Evolutionary conservation across 2,888 invertebrate species (phyloP).

Genomic region (Caenorhabditis sp.): DNA sequence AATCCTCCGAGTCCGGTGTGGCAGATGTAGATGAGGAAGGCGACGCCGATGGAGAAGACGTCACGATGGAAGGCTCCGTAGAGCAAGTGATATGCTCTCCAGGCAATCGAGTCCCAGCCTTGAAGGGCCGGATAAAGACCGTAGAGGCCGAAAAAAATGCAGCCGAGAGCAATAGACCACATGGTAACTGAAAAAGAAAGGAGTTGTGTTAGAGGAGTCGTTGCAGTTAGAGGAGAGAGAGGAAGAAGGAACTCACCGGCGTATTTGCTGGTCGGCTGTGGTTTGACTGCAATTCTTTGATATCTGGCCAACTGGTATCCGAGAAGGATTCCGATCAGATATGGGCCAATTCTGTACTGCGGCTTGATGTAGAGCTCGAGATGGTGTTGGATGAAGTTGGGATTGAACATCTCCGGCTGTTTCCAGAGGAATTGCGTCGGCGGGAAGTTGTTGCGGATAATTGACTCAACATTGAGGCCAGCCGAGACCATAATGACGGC

Average conservation of each 20-base stretch:
- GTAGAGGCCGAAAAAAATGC: slow-evolving; percentile 74
- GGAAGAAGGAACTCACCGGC: slow-evolving; percentile 56
- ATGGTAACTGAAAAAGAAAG: slow-evolving; percentile 44
- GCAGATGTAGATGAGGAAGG: slow-evolving; percentile 79
- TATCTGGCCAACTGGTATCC: slow-evolving; percentile 76
- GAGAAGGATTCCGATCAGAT: slow-evolving; percentile 76
- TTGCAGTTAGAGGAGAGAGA: too few species aligned
- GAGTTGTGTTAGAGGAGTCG: too few species aligned
- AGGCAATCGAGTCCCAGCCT: slow-evolving; percentile 72
- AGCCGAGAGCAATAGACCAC: slow-evolving; percentile 67
- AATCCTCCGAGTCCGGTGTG: slow-evolving; percentile 78
- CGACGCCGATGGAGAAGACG: slow-evolving; percentile 78
- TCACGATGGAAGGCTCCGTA: slow-evolving; percentile 78
- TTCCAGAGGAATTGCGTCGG: slow-evolving; percentile 78
- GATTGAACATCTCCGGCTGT: slow-evolving; percentile 78
- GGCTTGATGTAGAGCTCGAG: slow-evolving; percentile 78
- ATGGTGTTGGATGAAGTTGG: slow-evolving; percentile 78
- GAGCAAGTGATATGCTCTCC: slow-evolving; percentile 76
- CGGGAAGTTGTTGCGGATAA: slow-evolving; percentile 76
- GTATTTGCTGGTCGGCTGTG: slow-evolving; percentile 42
- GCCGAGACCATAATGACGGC: slow-evolving; percentile 68
- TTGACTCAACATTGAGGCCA: slow-evolving; percentile 70
- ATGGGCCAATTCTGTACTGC: slow-evolving; percentile 74
- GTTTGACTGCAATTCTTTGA: slow-evolving; percentile 61
- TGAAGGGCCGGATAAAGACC: slow-evolving; percentile 78